Conservation (phyloP, 1,140 invertebrate species). For the Alviniconcha marisindica region DNA sequence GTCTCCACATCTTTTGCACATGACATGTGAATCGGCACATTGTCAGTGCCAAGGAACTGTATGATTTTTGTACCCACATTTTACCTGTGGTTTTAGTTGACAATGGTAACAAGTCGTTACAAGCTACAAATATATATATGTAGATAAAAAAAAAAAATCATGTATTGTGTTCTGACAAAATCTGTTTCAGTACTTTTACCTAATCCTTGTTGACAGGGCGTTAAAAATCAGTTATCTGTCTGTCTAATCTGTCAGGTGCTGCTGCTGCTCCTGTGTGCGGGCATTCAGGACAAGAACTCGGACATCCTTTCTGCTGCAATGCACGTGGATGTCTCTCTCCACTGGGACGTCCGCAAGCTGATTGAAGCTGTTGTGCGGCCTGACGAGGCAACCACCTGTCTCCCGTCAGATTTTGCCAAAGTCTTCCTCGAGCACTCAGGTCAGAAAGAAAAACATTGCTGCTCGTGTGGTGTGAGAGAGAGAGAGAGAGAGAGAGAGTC, state of each 20-base stretch:
- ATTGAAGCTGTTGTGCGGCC: constrained; percentile 37
- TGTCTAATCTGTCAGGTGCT: constrained; percentile 21
- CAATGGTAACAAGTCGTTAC: too few relatives aligned
- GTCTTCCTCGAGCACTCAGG: constrained; percentile 36
- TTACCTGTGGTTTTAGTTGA: too few relatives aligned
- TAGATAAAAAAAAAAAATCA: background rate
- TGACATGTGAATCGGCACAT: too few relatives aligned
- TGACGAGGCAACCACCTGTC: constrained; percentile 17
- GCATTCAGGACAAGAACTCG: constrained; percentile 38
- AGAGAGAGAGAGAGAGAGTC: too few relatives aligned
- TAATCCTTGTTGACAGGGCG: too few relatives aligned
- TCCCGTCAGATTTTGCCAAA: constrained; percentile 41
- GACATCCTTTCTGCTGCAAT: constrained; percentile 35
- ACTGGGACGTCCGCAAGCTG: constrained; percentile 40
- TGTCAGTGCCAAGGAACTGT: too few relatives aligned
- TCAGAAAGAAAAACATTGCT: constrained; percentile 8
- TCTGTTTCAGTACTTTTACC: background rate
- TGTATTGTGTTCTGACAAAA: too few relatives aligned
- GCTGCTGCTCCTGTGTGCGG: constrained; percentile 36
- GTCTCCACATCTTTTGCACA: too few relatives aligned
- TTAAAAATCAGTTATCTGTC: too few relatives aligned
- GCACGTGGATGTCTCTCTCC: constrained; percentile 38
- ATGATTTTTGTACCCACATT: too few relatives aligned
- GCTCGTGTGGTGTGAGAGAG: too few relatives aligned
- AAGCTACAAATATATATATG: too few relatives aligned